Evolutionary conservation across 2,888 invertebrate genomes (phyloP).

Genomic region (Argyresthia albistria): DNA sequence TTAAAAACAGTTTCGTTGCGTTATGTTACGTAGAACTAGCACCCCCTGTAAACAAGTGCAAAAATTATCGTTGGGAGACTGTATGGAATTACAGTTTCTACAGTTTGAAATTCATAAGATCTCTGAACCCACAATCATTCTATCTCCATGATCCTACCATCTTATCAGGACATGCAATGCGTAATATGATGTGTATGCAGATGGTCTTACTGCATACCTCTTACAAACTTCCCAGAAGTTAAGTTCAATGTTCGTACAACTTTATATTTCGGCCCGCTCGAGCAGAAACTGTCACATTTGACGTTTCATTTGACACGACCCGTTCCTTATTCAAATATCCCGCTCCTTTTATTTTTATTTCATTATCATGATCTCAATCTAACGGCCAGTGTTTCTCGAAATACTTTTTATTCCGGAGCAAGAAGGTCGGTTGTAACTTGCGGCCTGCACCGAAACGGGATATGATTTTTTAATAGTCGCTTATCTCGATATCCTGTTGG

Average conservation of each 20-base stretch:
- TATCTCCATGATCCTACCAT: no score
- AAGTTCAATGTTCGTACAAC: no score
- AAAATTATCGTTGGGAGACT: no score
- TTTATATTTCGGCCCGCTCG: constrained; percentile 30
- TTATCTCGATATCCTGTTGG: constrained; percentile 60
- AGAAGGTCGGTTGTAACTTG: constrained; percentile 17
- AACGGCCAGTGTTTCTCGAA: constrained; percentile 29
- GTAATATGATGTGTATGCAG: neutral
- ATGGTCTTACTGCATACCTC: no score
- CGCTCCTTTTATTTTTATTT: constrained; percentile 56
- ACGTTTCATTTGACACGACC: constrained; percentile 67
- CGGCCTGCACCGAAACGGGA: constrained; percentile 12
- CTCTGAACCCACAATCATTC: no score
- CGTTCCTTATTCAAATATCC: constrained; percentile 65
- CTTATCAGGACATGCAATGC: no score
- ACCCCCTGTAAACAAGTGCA: no score
- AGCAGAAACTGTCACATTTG: constrained; percentile 70
- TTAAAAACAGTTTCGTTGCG: no score
- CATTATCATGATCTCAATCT: constrained; percentile 55
- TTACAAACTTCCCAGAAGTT: no score
- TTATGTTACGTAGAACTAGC: no score
- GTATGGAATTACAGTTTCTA: no score
- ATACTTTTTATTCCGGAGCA: constrained; percentile 29
- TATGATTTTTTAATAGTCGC: constrained; percentile 52
- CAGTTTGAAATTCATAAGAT: no score